Evolutionary conservation across 2,797 vertebrate genomes (phyloP).

Genomic region (Spinibarbus caldwelli): DNA sequence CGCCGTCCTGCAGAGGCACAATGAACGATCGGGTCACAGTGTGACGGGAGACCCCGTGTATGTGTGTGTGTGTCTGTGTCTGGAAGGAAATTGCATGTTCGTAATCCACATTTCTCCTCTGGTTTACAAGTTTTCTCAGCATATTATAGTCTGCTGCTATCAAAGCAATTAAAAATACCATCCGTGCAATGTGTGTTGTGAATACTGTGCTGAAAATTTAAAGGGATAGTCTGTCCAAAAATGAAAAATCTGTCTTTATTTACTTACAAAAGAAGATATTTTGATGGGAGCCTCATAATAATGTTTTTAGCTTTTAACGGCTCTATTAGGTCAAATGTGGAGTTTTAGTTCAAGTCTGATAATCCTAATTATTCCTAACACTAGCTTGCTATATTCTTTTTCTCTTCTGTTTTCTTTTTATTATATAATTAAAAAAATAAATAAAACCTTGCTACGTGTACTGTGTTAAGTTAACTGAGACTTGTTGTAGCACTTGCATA

Average conservation of each 20-base stretch:
- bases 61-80: slow-evolving; percentile 4
- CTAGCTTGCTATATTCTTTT: too few relatives aligned
- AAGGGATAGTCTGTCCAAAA: neutral
- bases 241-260: neutral
- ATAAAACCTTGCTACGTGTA: too few relatives aligned
- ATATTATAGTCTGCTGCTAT: neutral
- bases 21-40: slow-evolving; percentile 60
- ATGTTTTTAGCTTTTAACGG: neutral
- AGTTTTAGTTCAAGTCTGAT: neutral
- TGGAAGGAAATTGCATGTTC: slow-evolving; percentile 20
- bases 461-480: too few relatives aligned
- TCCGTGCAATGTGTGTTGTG: neutral
- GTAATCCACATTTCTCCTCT: slow-evolving; percentile 3
- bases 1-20: slow-evolving; percentile 73
- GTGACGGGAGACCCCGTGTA: slow-evolving; percentile 24
- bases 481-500: too few relatives aligned
- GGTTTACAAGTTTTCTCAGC: slow-evolving; percentile 1
- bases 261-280: neutral
- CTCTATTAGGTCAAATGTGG: neutral
- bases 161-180: slow-evolving; percentile 2
- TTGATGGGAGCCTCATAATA: neutral
- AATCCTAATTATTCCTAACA: too few relatives aligned
- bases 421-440: too few relatives aligned
- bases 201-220: neutral
- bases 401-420: too few relatives aligned